These are phyloP conservation scores for Trichonephila inaurata DNA, from an alignment of 1,140 invertebrate species.

Conservation along the genomic window DNA sequence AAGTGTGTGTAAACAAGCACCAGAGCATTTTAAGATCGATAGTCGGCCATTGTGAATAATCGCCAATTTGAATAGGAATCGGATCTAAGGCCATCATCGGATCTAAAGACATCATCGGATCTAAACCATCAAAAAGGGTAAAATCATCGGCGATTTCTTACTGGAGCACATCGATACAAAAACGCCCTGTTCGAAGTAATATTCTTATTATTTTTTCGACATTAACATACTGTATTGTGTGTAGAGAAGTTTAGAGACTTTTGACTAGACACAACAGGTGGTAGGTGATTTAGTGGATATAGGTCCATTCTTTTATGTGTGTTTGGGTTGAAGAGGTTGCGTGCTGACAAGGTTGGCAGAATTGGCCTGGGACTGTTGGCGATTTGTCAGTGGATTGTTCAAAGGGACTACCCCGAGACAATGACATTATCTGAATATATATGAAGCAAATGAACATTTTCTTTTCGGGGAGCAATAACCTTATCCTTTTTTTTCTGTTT, in stretches of 20 bases:
- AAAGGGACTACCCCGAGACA: too few relatives aligned
- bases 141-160: not conserved
- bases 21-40: not conserved
- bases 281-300: not conserved
- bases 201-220: not conserved
- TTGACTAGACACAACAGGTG: not conserved
- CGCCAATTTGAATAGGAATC: conserved; percentile 16
- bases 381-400: too few relatives aligned
- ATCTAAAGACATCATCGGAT: not conserved
- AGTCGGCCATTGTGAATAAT: not conserved
- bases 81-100: not conserved
- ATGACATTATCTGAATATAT: too few relatives aligned
- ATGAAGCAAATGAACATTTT: too few relatives aligned
- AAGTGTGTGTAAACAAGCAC: not conserved
- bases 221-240: not conserved
- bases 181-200: not conserved
- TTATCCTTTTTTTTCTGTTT: too few relatives aligned
- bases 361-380: too few relatives aligned
- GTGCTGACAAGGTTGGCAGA: not conserved
- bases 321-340: not conserved
- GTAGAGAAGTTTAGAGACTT: not conserved
- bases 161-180: not conserved
- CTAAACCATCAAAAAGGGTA: too few relatives aligned
- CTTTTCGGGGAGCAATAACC: too few relatives aligned
- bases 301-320: not conserved